Base-by-base conservation (phyloP, 2,888 invertebrate species). In the Bugula neritina region DNA sequence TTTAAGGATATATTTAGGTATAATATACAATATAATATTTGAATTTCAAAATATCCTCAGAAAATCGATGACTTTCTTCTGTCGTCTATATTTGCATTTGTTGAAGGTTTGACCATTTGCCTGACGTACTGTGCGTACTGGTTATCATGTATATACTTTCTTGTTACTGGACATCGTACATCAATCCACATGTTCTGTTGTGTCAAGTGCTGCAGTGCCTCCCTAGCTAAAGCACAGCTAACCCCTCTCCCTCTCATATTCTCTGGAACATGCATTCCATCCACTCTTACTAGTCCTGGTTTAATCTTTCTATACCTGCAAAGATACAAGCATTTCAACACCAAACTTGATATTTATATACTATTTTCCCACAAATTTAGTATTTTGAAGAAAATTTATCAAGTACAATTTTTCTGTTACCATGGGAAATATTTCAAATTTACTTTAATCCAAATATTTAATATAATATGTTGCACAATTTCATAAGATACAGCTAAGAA, bases 121-220 rank as follows among this genome's bases (percentile, higher is more conserved):
- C 63, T 63, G 5, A 63, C 63, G n/a, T 63, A 63, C 21, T 63
- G 21, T 13, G 63, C 63, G n/a, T 63, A 63, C 63, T 63, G 63
- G 63, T 63, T 63, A 29, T 63, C 31, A 13, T 63, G 27, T 2
- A 63, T 63, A 31, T 63, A 63, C 13, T 31, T 63, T 31, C 31
- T 34, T 2, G 63, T 63, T 34, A 63, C 10, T 31, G 63, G 63
- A 31, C 63, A 63, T 10, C 63, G 27, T 3, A 63, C 63, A 31
- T 63, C 63, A 3, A 63, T 27, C 63, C 63, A 63, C 34, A 31
- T 27, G n/a, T 63, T 31, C 10, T 31, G 21, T 34, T 27, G 13
- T 2, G 63, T 34, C 63, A 63, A 31, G 63, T 63, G 63, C 5
- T 63, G 5, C 5, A 63, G 27, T 13, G 63, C 63, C 34, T 63